phyloP scores from a whole-genome alignment of 2,113 vertebrate genomes.

The Elephas maximus region DNA sequence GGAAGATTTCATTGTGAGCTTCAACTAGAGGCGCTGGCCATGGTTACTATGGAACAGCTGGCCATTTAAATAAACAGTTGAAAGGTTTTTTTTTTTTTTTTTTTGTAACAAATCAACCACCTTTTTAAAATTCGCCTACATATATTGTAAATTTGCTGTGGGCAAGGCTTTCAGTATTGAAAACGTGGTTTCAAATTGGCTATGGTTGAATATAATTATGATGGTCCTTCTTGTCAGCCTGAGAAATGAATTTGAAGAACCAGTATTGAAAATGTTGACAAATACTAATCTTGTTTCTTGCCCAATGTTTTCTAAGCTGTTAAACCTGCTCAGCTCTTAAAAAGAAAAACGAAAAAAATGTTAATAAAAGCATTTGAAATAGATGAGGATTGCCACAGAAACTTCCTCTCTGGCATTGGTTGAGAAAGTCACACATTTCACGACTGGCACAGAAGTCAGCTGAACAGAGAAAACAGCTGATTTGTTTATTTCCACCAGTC shows the following conservation, averaged over 20 bases:
- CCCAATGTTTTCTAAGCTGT: background rate
- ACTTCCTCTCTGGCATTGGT: rapidly evolving
- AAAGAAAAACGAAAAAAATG: background rate
- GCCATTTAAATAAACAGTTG: background rate
- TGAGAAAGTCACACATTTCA: background rate
- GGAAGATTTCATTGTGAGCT: slow-evolving; percentile 61
- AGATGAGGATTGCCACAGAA: background rate
- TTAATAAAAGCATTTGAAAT: background rate
- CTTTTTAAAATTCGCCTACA: background rate
- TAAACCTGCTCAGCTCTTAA: background rate
- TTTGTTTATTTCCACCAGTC: background rate
- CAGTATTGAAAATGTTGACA: background rate
- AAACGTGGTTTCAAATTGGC: slow-evolving; percentile 39
- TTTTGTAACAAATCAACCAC: background rate
- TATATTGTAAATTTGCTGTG: background rate
- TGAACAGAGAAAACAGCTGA: background rate
- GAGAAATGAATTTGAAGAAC: slow-evolving; percentile 45
- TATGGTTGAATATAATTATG: slow-evolving; percentile 55
- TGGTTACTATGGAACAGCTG: rapidly evolving
- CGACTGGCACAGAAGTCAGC: background rate
- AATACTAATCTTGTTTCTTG: background rate
- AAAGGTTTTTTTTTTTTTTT: slow-evolving; percentile 18
- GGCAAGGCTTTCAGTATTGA: slow-evolving; percentile 11
- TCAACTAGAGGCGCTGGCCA: background rate
- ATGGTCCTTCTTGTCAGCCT: slow-evolving; percentile 34